Conservation (phyloP, 2,113 vertebrate species). For the Dasyurus viverrinus region DNA sequence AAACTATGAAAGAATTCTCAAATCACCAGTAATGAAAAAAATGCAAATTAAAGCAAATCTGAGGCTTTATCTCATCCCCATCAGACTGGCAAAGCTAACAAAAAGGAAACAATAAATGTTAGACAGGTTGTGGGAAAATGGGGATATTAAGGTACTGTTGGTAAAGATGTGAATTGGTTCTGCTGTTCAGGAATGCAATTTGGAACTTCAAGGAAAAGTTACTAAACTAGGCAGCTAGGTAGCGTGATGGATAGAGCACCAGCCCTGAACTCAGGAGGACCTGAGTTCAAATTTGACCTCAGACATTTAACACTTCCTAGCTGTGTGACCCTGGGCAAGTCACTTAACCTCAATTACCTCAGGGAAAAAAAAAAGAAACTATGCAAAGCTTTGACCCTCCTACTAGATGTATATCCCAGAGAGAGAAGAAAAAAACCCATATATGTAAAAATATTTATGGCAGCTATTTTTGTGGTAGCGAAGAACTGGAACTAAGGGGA, state of each 20-base stretch:
- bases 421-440: neutral
- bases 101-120: neutral
- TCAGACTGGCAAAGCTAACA: neutral
- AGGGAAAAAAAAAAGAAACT: neutral
- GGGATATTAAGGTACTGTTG: neutral
- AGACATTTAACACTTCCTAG: too few species aligned
- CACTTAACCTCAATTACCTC: too few species aligned
- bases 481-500: too few species aligned
- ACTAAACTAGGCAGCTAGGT: neutral
- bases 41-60: neutral
- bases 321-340: too few species aligned
- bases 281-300: too few species aligned
- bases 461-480: neutral
- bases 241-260: too few species aligned
- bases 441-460: neutral
- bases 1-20: conserved; percentile 7
- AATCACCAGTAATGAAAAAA: conserved; percentile 1
- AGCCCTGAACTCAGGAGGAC: too few species aligned
- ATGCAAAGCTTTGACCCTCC: neutral
- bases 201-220: neutral
- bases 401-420: neutral
- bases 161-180: conserved; percentile 2
- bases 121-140: neutral
- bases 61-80: neutral
- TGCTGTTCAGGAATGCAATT: neutral